These are phyloP conservation scores for Xenopus laevis DNA, from an alignment of 2,113 vertebrate species.

Conservation along the genomic window DNA sequence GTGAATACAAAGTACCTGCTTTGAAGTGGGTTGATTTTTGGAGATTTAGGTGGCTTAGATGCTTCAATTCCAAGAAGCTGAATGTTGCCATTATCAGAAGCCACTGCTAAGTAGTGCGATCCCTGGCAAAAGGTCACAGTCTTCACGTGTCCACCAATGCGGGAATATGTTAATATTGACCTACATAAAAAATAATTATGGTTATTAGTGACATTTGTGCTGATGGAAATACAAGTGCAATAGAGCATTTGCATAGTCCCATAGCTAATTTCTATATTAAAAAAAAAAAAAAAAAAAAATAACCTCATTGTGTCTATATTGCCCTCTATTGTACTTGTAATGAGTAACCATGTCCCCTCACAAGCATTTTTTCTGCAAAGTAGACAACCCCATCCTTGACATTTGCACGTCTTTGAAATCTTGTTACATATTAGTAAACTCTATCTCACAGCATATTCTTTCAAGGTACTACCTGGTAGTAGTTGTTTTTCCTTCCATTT, in stretches of 20 bases:
- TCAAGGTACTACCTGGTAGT: slow-evolving; percentile 79
- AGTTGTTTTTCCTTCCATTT: slow-evolving; percentile 98
- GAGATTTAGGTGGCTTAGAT: slow-evolving; percentile 91
- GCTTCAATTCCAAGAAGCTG: slow-evolving; percentile 91
- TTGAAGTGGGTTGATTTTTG: slow-evolving; percentile 91
- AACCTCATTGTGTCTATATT: too few relatives aligned
- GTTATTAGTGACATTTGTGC: too few relatives aligned
- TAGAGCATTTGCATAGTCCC: not conserved
- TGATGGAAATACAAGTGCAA: not conserved
- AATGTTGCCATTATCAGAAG: slow-evolving; percentile 89
- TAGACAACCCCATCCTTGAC: too few relatives aligned
- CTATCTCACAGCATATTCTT: too few relatives aligned
- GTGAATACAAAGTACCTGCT: slow-evolving; percentile 70
- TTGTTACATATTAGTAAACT: too few relatives aligned
- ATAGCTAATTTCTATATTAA: too few relatives aligned
- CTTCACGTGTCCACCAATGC: slow-evolving; percentile 88
- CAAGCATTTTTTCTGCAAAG: too few relatives aligned
- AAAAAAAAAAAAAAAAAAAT: too few relatives aligned
- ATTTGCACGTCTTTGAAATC: too few relatives aligned
- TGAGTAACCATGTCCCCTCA: too few relatives aligned
- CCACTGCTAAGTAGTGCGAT: slow-evolving; percentile 88
- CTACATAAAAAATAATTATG: slow-evolving; percentile 55
- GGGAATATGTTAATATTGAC: slow-evolving; percentile 89
- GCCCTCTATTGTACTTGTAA: too few relatives aligned
- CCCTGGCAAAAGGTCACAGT: slow-evolving; percentile 94